phyloP scores from a whole-genome alignment of 2,113 vertebrate species.

The Limanda limanda region DNA sequence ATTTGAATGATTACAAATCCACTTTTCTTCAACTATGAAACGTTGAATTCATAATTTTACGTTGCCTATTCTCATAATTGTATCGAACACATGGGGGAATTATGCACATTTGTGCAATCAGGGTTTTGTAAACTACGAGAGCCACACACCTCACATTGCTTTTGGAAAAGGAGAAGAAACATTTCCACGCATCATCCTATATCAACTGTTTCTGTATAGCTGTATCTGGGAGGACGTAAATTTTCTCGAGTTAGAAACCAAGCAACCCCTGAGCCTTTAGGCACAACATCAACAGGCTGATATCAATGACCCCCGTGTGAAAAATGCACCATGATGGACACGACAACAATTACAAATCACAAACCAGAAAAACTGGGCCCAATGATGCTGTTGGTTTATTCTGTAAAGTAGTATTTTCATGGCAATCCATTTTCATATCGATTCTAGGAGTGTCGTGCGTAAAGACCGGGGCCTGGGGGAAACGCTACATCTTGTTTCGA shows the following conservation, averaged over 20 bases:
- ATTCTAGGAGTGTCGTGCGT: background rate
- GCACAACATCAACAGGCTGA: background rate
- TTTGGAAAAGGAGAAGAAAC: background rate
- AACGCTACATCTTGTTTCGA: background rate
- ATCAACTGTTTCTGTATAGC: background rate
- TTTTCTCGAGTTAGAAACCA: too few relatives aligned
- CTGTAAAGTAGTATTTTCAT: background rate
- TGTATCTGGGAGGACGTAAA: background rate
- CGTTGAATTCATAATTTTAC: too few relatives aligned
- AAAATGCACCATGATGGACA: background rate
- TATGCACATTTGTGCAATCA: background rate
- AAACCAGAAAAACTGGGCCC: background rate
- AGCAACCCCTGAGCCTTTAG: background rate
- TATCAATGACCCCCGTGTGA: background rate
- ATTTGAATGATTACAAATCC: background rate
- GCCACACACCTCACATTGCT: background rate
- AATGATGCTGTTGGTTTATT: background rate
- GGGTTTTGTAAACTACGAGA: too few relatives aligned
- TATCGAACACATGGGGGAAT: too few relatives aligned
- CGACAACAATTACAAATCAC: background rate
- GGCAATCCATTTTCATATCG: background rate
- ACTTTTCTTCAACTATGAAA: background rate
- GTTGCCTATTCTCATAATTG: background rate
- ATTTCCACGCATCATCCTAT: background rate
- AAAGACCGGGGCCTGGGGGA: background rate